Conservation (phyloP, 2,888 invertebrate genomes). For the Protonemura montana region DNA sequence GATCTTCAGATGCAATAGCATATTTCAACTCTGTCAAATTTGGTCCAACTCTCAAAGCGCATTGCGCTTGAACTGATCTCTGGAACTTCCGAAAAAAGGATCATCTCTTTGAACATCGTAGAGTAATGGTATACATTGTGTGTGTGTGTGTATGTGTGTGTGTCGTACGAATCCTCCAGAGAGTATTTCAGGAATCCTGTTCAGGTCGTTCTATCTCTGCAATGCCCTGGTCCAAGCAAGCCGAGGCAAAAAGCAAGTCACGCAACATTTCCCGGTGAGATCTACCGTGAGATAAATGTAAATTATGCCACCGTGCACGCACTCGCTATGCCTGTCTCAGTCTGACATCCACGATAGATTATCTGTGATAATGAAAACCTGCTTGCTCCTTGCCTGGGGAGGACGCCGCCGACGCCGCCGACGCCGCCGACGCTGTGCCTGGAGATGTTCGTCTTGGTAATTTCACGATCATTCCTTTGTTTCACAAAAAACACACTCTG, state of each 20-base stretch:
- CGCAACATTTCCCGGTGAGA: slow-evolving; percentile 35
- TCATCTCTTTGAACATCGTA: neutral
- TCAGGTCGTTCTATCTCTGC: slow-evolving; percentile 8
- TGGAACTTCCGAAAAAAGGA: neutral
- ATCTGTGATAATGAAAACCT: slow-evolving; percentile 37
- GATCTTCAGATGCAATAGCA: neutral
- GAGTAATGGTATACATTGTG: slow-evolving; percentile 12
- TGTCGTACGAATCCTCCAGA: neutral
- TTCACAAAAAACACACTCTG: neutral
- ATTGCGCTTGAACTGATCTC: slow-evolving; percentile 7
- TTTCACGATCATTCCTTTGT: neutral
- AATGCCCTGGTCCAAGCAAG: neutral
- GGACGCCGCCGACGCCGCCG: neutral
- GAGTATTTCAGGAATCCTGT: slow-evolving; percentile 13
- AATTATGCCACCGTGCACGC: slow-evolving; percentile 36
- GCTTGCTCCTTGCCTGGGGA: neutral
- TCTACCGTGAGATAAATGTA: slow-evolving; percentile 40
- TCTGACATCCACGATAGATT: slow-evolving; percentile 34
- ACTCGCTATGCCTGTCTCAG: slow-evolving; percentile 2
- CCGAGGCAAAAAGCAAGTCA: slow-evolving; percentile 16
- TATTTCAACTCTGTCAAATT: slow-evolving; percentile 7
- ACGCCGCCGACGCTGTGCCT: neutral
- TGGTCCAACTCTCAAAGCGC: neutral
- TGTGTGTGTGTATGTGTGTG: neutral
- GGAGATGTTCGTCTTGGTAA: neutral